Conservation (phyloP, 2,113 vertebrate species). For the Dasyornis broadbenti region DNA sequence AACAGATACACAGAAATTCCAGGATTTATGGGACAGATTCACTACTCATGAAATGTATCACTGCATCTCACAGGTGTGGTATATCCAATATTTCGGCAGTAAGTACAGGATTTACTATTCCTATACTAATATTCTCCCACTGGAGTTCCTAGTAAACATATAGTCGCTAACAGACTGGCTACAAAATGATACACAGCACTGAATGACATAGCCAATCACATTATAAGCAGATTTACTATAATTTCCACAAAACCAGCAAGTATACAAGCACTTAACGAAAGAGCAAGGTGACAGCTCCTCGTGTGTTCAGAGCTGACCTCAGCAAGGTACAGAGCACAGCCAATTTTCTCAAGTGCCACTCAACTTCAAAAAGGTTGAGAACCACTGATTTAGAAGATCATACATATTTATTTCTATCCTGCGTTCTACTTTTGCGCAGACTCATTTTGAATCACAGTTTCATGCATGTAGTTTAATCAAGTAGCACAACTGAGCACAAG, state of each 20-base stretch:
- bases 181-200: background rate
- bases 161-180: background rate
- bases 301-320: constrained; percentile 19
- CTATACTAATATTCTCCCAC: background rate
- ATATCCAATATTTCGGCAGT: background rate
- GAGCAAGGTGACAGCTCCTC: constrained; percentile 16
- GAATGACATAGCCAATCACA: background rate
- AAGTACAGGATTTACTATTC: background rate
- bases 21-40: background rate
- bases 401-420: constrained; percentile 45
- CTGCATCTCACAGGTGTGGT: background rate
- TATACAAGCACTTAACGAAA: constrained; percentile 27
- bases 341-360: constrained; percentile 63
- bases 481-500: background rate
- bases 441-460: background rate
- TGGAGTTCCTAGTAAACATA: background rate
- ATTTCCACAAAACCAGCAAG: constrained; percentile 36
- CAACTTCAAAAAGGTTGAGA: constrained; percentile 51
- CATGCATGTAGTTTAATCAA: background rate
- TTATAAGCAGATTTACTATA: constrained; percentile 23
- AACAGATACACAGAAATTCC: background rate
- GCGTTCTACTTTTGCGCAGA: background rate
- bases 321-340: constrained; percentile 2
- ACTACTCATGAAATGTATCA: background rate
- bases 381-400: constrained; percentile 55